phyloP scores from a whole-genome alignment of 2,113 vertebrate species.

The crab-eating macaque (Macaca fascicularis) region DNA sequence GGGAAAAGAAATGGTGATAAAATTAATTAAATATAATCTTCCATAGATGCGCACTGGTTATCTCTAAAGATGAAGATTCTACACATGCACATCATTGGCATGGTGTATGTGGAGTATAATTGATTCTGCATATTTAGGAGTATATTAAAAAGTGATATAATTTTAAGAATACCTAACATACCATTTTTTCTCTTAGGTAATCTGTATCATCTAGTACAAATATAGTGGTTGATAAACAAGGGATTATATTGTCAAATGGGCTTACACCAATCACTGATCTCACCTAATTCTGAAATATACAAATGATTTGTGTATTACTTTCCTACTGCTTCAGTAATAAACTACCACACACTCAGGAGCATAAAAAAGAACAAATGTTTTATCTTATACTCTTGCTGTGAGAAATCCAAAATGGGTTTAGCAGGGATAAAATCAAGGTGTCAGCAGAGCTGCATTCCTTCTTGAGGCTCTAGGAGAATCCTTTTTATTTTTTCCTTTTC shows the following conservation, averaged over 20 bases:
- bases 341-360: no score
- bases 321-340: no score
- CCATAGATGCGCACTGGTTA: neutral
- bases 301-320: no score
- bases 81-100: neutral
- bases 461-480: neutral
- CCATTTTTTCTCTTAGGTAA: neutral
- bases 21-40: neutral
- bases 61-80: neutral
- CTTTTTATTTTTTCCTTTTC: neutral
- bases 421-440: no score
- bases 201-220: neutral
- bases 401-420: no score
- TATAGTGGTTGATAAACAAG: neutral
- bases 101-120: neutral
- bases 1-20: neutral
- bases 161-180: neutral
- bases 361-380: no score
- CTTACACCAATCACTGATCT: neutral
- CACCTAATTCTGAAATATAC: neutral
- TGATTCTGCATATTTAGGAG: neutral
- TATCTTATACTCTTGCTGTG: no score
- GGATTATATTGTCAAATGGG: neutral
- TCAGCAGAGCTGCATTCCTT: no score
- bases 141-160: neutral